Evolutionary conservation across 2,797 vertebrate genomes (phyloP), one percentile per base, ranked within the genome.

Genomic region (Leucoraja ocellata): DNA sequence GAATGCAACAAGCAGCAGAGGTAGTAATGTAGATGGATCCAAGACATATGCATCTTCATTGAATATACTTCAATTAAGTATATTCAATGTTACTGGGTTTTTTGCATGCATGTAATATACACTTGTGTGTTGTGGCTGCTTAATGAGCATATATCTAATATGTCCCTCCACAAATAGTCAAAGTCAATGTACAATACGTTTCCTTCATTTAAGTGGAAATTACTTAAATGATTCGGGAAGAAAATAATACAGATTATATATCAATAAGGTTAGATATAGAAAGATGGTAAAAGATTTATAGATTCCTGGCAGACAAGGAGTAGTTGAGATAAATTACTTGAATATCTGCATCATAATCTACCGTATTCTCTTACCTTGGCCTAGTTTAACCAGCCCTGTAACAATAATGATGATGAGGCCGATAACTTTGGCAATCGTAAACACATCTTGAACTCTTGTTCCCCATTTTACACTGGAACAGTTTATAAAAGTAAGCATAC

Each of bases 381-480:
- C 97, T 94, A 99, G 95, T 95, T 98, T 97, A 94, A 97, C 94
- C 46, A 99, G 93, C 93, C 99, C 98, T 0, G 97, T 96, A 93
- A 98, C 63, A 94, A 99, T 98, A 96, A 99, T 98, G 95, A 96
- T 97, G 93, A 99, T 97, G 94, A 99, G 97, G 23, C 98, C 98
- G 63, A 96, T 94, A 93, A 99, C 97, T 96, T 99, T 99, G 93
- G 98, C 98, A 0, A 98, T 98, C 93, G 98, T 99, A 96, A 98
- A 99, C 6, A 97, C 4, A 95, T 99, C 98, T 95, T 99, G 98
- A 80, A 99, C 97, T 25, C 97, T 97, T 61, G 98, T 99, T 93
- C 98, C 98, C 98, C 98, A 99, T 95, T 98, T 99, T 63, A 99
- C 98, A 0, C 99, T 97, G 91, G 98, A 98, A 93, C 98, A 97